Base-by-base conservation (phyloP, 1,140 invertebrate species). In the Drosophila truncata region DNA sequence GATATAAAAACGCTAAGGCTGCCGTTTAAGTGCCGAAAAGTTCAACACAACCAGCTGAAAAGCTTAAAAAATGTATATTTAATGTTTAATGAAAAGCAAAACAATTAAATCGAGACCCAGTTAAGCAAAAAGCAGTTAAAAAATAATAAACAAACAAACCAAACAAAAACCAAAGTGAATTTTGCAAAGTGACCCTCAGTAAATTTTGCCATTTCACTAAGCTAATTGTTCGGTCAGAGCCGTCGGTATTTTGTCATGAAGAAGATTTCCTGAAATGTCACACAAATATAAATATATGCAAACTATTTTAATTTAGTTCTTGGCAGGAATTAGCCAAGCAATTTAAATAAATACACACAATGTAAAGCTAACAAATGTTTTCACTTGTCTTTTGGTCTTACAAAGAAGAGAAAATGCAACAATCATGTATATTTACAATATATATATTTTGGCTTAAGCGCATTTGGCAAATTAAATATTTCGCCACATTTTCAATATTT, bases 101-200 rank as follows among this genome's bases (percentile, higher is more conserved):
- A 87, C 84, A 84, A 83, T 87, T 87, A 87, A 87, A 72, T 64
- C 57, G 54, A 73, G 49, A 52, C 42, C 70, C 85, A 73, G 39
- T 60, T 60, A 65, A 33, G 16, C 55, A 16, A 18, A 57, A 39
- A 41, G 33, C 33, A 13, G 52, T 76, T 78, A 35, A 39, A 37
- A 83, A 81, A 81, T 46, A 27, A 27, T 27, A n/a, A 47, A 47
- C 23, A 47, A 20, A 18, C 77, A 72, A 80, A 49, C n/a, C 75
- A 57, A 81, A 59, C 58, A 67, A 44, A 44, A 11, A 23, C 18
- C 13, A 23, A 37, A 55, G 29, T 63, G 46, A 76, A 66, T 60
- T 67, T 58, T 31, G n/a, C 16, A 20, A 47, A 31, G 4, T 37
- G 33, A 35, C 16, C 31, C 59, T 25, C 1, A 52, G 11, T 31